These are phyloP conservation scores for Grammomys dolichurus DNA, from an alignment of 2,113 vertebrate genomes.

Conservation along the genomic window DNA sequence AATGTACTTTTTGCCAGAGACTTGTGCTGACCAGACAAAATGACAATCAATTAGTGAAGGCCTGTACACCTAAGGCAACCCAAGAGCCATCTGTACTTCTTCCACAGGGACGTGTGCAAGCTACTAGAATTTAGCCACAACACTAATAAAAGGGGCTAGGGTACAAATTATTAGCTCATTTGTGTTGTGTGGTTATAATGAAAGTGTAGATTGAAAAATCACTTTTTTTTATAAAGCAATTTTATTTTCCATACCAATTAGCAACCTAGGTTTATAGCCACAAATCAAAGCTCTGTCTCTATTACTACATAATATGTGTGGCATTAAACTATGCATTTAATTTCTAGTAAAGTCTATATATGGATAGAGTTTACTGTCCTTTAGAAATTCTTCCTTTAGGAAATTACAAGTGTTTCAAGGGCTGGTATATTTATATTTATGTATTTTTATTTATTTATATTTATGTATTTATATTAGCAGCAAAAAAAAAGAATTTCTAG, in stretches of 20 bases:
- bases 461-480: slow-evolving; percentile 12
- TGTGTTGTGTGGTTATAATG: background rate
- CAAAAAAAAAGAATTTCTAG: background rate
- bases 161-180: background rate
- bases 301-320: background rate
- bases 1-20: background rate
- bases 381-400: background rate
- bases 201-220: background rate
- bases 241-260: slow-evolving; percentile 29
- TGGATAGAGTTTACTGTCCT: background rate
- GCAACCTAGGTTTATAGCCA: background rate
- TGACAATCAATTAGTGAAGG: background rate
- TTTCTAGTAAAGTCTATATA: background rate
- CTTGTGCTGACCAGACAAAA: background rate
- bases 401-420: slow-evolving; percentile 7
- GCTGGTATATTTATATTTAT: slow-evolving; percentile 11
- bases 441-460: background rate
- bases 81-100: accelerated
- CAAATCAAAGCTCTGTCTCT: background rate
- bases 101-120: background rate
- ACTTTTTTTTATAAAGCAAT: background rate
- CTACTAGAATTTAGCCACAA: background rate
- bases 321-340: background rate
- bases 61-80: background rate
- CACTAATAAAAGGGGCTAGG: background rate